Evolutionary conservation across 2,797 vertebrate genomes (phyloP).

Genomic region (Setipinna tenuifilis): DNA sequence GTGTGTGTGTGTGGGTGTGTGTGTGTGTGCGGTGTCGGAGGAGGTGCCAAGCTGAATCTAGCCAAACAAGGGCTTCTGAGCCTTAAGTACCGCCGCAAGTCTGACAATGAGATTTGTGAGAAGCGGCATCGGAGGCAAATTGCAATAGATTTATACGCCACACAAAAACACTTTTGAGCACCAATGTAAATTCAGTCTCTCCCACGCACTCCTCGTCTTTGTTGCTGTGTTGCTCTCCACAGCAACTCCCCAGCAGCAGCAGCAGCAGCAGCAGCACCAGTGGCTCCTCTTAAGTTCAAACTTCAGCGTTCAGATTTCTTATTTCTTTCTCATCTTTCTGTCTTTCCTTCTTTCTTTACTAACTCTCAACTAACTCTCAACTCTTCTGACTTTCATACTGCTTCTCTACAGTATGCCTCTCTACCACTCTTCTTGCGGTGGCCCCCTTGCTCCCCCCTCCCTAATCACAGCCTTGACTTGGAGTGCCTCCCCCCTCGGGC

Average conservation of each 20-base stretch:
- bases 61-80: conserved; percentile 62
- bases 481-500: conserved; percentile 42
- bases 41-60: conserved; percentile 65
- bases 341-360: too few relatives aligned
- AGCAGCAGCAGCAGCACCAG: too few relatives aligned
- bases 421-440: conserved; percentile 28
- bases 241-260: neutral
- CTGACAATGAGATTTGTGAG: conserved; percentile 65
- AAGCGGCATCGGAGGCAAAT: conserved; percentile 50
- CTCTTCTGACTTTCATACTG: conserved; percentile 36
- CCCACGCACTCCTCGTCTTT: conserved; percentile 45
- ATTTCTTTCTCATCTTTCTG: neutral
- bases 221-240: neutral
- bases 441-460: conserved; percentile 43
- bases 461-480: conserved; percentile 12
- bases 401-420: conserved; percentile 30
- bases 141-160: conserved; percentile 28
- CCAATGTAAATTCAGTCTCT: neutral
- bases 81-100: conserved; percentile 60
- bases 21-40: conserved; percentile 33
- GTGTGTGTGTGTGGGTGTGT: conserved; percentile 53
- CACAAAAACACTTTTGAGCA: conserved; percentile 22
- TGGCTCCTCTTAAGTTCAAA: neutral
- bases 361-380: conserved; percentile 19
- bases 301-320: neutral